Evolutionary conservation across 2,797 vertebrate species (phyloP).

Genomic region (Hippoglossus hippoglossus): DNA sequence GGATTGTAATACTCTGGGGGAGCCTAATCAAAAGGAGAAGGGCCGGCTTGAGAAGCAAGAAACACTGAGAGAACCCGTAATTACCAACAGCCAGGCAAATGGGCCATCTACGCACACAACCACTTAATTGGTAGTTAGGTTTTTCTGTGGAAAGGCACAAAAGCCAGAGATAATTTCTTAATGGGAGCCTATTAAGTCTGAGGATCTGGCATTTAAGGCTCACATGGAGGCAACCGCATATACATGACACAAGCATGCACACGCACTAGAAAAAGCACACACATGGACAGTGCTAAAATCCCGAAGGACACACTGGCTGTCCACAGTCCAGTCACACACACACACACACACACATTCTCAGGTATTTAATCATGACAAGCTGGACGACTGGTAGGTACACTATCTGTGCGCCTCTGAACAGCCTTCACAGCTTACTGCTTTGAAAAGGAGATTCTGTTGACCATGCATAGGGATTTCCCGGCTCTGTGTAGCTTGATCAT

Average conservation of each 20-base stretch:
- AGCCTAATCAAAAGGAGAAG: constrained; percentile 76
- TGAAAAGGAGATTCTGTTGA: constrained; percentile 4
- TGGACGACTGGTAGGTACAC: background rate
- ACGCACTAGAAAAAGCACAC: constrained; percentile 5
- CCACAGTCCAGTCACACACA: constrained; percentile 30
- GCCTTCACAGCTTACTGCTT: background rate
- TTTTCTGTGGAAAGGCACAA: constrained; percentile 79
- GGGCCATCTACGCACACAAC: constrained; percentile 75
- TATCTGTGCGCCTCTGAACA: constrained; percentile 8
- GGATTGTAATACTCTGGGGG: constrained; percentile 73
- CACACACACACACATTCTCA: constrained; percentile 4
- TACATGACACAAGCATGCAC: constrained; percentile 17
- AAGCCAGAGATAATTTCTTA: constrained; percentile 85
- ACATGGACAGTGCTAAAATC: background rate
- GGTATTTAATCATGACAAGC: background rate
- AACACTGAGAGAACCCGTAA: constrained; percentile 76
- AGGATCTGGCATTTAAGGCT: constrained; percentile 77
- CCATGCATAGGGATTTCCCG: constrained; percentile 1
- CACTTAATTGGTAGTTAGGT: constrained; percentile 83
- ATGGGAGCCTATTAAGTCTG: constrained; percentile 81
- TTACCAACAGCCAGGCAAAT: constrained; percentile 82
- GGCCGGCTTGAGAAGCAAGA: constrained; percentile 65
- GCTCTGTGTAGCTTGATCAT: background rate
- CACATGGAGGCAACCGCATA: constrained; percentile 61
- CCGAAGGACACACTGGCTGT: constrained; percentile 1